Conservation (phyloP, 2,888 invertebrate species). For the Amblyjoppa proteus region DNA sequence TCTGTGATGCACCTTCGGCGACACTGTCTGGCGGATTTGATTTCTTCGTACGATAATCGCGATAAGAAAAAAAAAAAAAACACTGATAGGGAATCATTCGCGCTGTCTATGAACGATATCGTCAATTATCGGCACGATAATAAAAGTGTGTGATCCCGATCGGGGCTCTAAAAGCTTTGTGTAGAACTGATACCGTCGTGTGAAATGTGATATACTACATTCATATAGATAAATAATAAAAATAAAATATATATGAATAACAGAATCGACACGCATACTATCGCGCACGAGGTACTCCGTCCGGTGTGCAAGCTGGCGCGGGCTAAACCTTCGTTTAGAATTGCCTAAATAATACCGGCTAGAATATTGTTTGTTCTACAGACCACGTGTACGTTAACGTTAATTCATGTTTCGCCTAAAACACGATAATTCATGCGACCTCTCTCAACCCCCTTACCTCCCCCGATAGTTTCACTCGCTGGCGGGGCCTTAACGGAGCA, state of each 20-base stretch:
- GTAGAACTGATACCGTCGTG: conserved; percentile 78
- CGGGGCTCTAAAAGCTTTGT: conserved; percentile 63
- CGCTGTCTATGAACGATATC: conserved; percentile 11
- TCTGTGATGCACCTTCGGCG: conserved; percentile 3
- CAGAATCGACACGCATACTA: conserved; percentile 38
- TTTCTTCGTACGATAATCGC: not conserved
- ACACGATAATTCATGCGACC: conserved; percentile 48
- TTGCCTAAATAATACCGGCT: conserved; percentile 53
- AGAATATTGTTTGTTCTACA: conserved; percentile 58
- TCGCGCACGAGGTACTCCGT: conserved; percentile 56
- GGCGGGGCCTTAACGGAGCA: conserved; percentile 22
- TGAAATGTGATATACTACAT: conserved; percentile 80
- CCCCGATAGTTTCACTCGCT: conserved; percentile 66
- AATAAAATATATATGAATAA: conserved; percentile 65
- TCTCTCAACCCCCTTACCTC: no score
- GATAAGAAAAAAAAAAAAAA: not conserved
- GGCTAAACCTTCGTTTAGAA: conserved; percentile 31
- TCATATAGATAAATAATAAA: conserved; percentile 72
- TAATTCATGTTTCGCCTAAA: conserved; percentile 43
- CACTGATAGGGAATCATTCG: conserved; percentile 37
- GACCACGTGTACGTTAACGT: conserved; percentile 20
- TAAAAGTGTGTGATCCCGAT: conserved; percentile 54
- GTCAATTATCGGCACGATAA: conserved; percentile 21
- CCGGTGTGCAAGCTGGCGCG: conserved; percentile 23
- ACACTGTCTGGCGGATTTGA: not conserved